These are phyloP conservation scores for Chydorus sphaericus DNA, from an alignment of 2,888 invertebrate species.

Conservation along the genomic window DNA sequence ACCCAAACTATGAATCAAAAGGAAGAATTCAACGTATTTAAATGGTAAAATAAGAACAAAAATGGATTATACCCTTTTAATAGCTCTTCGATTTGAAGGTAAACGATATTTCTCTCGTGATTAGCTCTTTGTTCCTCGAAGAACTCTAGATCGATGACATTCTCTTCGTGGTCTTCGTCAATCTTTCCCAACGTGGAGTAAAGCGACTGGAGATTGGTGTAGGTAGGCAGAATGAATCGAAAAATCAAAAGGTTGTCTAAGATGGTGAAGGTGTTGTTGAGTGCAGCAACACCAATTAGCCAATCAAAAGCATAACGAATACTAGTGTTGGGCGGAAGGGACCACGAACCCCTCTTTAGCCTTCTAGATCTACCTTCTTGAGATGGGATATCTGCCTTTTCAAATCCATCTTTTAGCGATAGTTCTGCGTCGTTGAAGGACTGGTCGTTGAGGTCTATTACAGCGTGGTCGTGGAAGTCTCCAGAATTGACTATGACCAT, in stretches of 20 bases:
- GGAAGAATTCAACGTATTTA: not conserved
- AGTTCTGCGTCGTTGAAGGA: too few relatives aligned
- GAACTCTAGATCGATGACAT: not conserved
- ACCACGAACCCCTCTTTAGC: not conserved
- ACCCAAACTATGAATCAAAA: too few relatives aligned
- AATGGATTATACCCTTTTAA: not conserved
- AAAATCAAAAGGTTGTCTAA: constrained; percentile 2
- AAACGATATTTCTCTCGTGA: not conserved
- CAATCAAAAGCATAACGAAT: not conserved
- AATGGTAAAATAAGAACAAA: not conserved
- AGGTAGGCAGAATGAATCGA: constrained; percentile 5
- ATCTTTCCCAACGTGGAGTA: not conserved
- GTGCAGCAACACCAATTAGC: not conserved
- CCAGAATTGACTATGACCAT: not conserved
- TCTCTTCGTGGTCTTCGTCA: not conserved
- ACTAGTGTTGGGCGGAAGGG: not conserved
- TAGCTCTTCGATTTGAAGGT: not conserved
- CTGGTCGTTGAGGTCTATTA: not conserved
- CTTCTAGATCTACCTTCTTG: too few relatives aligned
- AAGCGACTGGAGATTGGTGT: not conserved
- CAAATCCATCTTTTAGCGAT: not conserved
- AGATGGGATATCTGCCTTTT: too few relatives aligned
- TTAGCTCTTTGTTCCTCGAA: not conserved
- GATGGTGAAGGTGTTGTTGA: not conserved
- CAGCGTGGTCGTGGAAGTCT: not conserved